phyloP scores from a whole-genome alignment of 1,140 invertebrate genomes.

The Papilio glaucus region DNA sequence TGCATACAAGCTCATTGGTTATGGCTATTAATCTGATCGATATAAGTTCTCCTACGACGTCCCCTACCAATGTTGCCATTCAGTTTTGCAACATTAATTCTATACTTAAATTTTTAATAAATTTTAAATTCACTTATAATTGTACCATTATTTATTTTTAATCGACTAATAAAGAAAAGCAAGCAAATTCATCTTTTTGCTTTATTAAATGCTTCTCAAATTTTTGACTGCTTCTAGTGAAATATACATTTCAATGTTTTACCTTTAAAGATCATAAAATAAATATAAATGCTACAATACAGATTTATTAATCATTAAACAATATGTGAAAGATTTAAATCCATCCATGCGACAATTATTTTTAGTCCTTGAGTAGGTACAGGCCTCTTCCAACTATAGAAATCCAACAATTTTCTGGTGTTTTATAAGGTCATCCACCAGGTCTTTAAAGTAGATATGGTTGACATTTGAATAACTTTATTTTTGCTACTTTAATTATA shows the following conservation, averaged over 20 bases:
- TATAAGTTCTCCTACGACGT: no score
- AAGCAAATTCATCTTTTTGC: neutral
- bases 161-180: constrained; percentile 4
- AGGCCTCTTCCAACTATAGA: no score
- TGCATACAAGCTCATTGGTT: no score
- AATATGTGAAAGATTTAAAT: constrained; percentile 2
- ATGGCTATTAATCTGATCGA: no score
- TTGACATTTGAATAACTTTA: no score
- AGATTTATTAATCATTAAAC: constrained; percentile 18
- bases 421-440: no score
- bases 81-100: no score
- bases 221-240: constrained; percentile 1
- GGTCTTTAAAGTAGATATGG: no score
- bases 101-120: constrained; percentile 9
- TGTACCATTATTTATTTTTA: neutral
- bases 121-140: neutral
- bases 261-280: constrained; percentile 5
- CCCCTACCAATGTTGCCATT: no score
- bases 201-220: neutral
- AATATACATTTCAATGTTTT: constrained; percentile 7
- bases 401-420: no score
- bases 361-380: neutral
- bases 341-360: neutral
- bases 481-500: no score
- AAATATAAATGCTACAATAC: neutral